Percentiles rank a stretch among this genome's conserved stretches.
phyloP scores from a whole-genome alignment of 2,113 vertebrate species.

The Clupea harengus region DNA sequence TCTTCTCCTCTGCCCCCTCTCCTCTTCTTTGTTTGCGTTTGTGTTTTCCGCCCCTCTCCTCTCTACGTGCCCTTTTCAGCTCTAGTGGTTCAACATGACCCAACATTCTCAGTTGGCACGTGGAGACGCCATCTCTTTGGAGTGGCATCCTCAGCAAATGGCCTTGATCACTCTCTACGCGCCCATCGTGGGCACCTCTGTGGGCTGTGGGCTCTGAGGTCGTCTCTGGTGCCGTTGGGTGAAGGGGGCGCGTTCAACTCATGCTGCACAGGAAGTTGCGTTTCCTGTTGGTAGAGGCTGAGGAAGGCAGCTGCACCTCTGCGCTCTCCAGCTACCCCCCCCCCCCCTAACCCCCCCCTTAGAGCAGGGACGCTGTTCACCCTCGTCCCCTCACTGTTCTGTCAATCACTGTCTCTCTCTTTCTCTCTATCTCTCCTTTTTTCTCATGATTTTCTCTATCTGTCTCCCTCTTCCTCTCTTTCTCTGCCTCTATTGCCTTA shows the following conservation, averaged over 20 bases:
- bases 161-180: no score
- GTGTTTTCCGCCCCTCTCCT: not conserved
- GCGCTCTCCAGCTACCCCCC: not conserved
- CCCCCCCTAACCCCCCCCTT: not conserved
- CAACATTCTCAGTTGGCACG: no score
- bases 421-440: not conserved
- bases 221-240: not conserved
- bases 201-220: no score
- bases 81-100: not conserved
- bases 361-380: not conserved
- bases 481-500: not conserved
- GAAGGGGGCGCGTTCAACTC: not conserved
- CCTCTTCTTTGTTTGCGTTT: not conserved
- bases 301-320: not conserved
- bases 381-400: not conserved
- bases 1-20: no score
- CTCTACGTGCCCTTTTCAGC: not conserved
- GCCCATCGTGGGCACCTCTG: not conserved
- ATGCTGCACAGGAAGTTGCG: not conserved
- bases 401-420: not conserved
- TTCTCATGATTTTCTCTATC: not conserved
- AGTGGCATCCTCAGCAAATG: not conserved
- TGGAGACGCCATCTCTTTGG: not conserved
- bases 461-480: not conserved
- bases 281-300: not conserved